A percentile compares a stretch with the other conserved stretches of the same genome.
Evolutionary conservation across 2,797 vertebrate genomes (phyloP).

Genomic region (Otolemur crassicaudatus): DNA sequence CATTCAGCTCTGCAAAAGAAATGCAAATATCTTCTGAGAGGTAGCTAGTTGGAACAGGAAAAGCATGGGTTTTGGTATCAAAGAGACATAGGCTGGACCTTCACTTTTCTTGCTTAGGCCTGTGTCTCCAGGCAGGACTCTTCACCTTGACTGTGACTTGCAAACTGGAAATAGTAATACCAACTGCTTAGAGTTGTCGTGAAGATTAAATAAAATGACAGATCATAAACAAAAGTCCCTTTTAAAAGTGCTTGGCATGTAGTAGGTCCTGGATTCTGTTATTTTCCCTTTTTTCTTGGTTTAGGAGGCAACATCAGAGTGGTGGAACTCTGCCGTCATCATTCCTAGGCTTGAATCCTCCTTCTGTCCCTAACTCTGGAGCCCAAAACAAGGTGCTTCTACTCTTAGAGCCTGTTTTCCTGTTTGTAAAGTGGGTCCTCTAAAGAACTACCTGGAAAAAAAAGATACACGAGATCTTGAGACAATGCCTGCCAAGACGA

Average conservation of each 20-base stretch:
- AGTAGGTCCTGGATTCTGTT: background rate
- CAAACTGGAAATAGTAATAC: background rate
- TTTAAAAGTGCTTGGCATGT: background rate
- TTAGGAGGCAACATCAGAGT: background rate
- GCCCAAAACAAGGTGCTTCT: background rate
- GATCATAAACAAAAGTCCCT: background rate
- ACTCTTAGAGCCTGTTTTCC: background rate
- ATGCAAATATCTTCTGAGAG: background rate
- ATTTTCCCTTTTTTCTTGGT: background rate
- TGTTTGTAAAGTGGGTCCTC: constrained; percentile 27
- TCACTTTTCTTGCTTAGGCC: background rate
- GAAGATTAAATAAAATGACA: background rate
- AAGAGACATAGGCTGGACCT: background rate
- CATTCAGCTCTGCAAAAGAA: constrained; percentile 4
- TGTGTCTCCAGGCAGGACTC: background rate
- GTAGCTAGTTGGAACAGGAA: background rate
- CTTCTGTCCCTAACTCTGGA: background rate
- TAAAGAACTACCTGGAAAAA: constrained; percentile 27
- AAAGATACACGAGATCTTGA: background rate
- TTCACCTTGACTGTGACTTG: background rate
- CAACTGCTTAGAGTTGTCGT: background rate
- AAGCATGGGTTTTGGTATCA: background rate
- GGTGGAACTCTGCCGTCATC: background rate
- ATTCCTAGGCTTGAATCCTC: background rate
- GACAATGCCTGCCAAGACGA: background rate